These are phyloP conservation scores for Xiphophorus couchianus DNA, from an alignment of 2,113 vertebrate genomes.

Conservation along the genomic window DNA sequence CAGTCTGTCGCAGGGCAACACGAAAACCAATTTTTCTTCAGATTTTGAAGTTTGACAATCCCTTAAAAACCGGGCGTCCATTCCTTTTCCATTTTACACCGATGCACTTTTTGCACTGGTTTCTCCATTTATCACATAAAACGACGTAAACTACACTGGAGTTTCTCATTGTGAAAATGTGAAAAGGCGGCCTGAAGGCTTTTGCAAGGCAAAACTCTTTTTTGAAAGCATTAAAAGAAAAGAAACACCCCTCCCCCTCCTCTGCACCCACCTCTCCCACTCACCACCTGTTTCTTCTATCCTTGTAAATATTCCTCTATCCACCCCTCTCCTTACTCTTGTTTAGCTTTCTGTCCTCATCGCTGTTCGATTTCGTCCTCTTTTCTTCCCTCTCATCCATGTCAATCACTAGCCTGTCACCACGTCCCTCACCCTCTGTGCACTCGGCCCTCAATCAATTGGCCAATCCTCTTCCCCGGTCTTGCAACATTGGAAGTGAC, in stretches of 20 bases:
- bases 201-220: conserved; percentile 19
- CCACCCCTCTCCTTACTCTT: conserved; percentile 55
- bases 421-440: conserved; percentile 67
- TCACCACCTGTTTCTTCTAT: conserved; percentile 77
- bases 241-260: conserved; percentile 1
- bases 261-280: conserved; percentile 72
- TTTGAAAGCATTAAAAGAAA: conserved; percentile 20
- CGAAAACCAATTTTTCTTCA: background rate
- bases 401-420: conserved; percentile 76
- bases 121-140: background rate
- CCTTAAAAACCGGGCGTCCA: background rate
- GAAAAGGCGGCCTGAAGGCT: background rate
- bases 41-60: background rate
- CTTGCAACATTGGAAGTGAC: conserved; percentile 73
- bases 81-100: background rate
- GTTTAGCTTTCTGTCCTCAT: conserved; percentile 65
- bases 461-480: conserved; percentile 59
- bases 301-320: conserved; percentile 54
- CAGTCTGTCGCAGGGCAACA: background rate
- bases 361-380: conserved; percentile 37
- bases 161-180: too few species aligned
- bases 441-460: conserved; percentile 77
- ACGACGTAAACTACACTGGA: background rate
- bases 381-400: conserved; percentile 62
- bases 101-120: background rate